A percentile compares a stretch with the other conserved stretches of the same genome.
Conservation (phyloP, 1,140 invertebrate genomes). For the Formica exsecta region DNA sequence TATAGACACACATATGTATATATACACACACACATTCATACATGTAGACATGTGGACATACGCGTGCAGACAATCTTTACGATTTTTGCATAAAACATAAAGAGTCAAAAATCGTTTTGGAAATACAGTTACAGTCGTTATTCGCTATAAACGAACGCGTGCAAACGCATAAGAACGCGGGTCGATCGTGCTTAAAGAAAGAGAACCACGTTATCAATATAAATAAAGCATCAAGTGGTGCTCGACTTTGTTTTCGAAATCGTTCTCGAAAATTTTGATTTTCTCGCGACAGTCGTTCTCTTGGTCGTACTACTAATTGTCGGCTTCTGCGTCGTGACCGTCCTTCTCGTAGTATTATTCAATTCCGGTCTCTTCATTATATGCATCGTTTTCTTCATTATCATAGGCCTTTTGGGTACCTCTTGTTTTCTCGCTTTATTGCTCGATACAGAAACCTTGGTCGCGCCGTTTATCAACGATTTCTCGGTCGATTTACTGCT, state of each 20-base stretch:
- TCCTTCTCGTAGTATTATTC: neutral
- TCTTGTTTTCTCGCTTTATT: neutral
- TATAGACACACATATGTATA: neutral
- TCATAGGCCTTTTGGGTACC: constrained; percentile 24
- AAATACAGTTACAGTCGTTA: neutral
- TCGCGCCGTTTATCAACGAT: neutral
- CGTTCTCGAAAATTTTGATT: neutral
- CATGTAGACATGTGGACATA: neutral
- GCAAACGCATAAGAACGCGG: neutral
- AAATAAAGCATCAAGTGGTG: constrained; percentile 24
- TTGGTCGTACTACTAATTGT: neutral
- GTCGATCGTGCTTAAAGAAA: neutral
- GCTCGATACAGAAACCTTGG: neutral
- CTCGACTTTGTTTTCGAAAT: neutral
- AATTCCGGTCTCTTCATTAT: neutral
- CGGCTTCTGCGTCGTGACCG: constrained; percentile 36
- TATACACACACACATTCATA: neutral
- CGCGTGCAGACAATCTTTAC: neutral
- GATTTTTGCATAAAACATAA: neutral
- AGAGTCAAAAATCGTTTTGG: neutral
- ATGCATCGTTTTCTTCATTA: constrained; percentile 39
- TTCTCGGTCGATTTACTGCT: neutral
- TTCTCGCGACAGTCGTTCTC: neutral
- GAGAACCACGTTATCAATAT: neutral
- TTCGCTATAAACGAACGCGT: constrained; percentile 7